These are phyloP conservation scores for Microtus oregoni DNA, from an alignment of 2,113 vertebrate species.

Conservation along the genomic window DNA sequence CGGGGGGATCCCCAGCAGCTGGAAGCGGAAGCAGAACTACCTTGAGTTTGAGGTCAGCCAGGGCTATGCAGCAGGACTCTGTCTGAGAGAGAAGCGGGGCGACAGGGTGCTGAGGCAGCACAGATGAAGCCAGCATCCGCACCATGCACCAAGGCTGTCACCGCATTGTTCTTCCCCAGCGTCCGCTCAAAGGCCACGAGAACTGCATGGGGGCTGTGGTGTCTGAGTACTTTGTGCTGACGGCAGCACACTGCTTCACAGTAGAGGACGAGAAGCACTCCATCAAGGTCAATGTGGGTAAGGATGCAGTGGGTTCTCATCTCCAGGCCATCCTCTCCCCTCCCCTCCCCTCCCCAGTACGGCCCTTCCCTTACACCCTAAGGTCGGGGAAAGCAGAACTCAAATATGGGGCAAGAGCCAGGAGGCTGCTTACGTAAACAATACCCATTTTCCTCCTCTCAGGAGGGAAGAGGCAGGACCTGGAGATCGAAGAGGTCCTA, in stretches of 20 bases:
- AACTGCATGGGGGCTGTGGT: slow-evolving; percentile 90
- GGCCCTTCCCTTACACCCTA: not conserved
- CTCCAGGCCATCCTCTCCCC: not conserved
- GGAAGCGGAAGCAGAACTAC: not conserved
- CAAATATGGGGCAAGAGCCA: not conserved
- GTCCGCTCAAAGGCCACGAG: slow-evolving; percentile 48
- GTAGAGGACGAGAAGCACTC: slow-evolving; percentile 63
- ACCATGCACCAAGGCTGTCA: accelerated
- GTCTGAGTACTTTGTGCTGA: slow-evolving; percentile 89
- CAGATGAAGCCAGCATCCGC: not conserved
- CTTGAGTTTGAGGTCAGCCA: not conserved
- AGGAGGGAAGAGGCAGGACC: slow-evolving; percentile 43
- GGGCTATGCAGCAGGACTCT: not conserved
- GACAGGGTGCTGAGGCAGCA: not conserved
- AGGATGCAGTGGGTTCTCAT: not conserved
- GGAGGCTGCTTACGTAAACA: not conserved
- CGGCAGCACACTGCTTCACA: slow-evolving; percentile 92
- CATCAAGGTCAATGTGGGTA: slow-evolving; percentile 79
- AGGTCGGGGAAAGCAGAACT: not conserved
- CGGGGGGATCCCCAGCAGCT: not conserved
- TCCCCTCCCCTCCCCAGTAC: no score
- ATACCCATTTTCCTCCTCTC: not conserved
- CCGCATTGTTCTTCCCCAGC: not conserved
- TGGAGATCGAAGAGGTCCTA: slow-evolving; percentile 65
- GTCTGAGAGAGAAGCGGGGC: not conserved